These are phyloP conservation scores for Drosophila sucinea DNA, from an alignment of 1,140 invertebrate species.

Conservation along the genomic window DNA sequence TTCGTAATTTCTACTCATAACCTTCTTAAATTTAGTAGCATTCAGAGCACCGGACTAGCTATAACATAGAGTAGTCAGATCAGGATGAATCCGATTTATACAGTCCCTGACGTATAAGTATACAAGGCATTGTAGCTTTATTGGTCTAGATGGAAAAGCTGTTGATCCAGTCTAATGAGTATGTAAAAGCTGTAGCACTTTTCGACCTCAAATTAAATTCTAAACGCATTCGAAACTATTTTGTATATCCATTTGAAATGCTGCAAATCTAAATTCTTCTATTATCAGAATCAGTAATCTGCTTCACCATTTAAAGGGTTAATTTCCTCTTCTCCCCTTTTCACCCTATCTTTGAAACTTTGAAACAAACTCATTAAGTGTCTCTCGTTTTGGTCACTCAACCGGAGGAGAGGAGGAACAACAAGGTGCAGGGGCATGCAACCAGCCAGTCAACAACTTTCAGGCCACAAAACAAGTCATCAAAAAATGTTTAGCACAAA, in stretches of 20 bases:
- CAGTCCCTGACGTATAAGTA: no score
- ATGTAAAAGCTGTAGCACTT: no score
- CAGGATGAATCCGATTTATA: no score
- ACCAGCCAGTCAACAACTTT: constrained; percentile 63
- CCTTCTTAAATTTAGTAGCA: no score
- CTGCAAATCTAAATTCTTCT: neutral
- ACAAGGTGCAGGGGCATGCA: constrained; percentile 33
- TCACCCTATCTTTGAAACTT: neutral
- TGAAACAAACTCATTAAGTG: constrained; percentile 44
- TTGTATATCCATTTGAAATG: neutral
- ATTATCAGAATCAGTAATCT: constrained; percentile 5
- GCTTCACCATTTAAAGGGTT: constrained; percentile 10
- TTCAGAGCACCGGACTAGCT: no score
- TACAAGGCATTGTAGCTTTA: no score
- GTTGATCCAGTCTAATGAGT: no score
- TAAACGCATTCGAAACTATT: neutral
- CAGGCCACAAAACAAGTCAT: constrained; percentile 68
- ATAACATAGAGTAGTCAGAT: no score
- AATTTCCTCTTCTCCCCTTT: neutral
- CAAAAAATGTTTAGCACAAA: constrained; percentile 62
- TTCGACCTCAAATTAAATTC: no score
- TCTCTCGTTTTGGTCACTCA: constrained; percentile 12
- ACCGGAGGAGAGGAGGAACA: neutral
- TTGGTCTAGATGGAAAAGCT: no score
- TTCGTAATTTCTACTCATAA: no score